These are phyloP conservation scores for Drosophila navojoa DNA, from an alignment of 1,140 invertebrate species.

Conservation along the genomic window DNA sequence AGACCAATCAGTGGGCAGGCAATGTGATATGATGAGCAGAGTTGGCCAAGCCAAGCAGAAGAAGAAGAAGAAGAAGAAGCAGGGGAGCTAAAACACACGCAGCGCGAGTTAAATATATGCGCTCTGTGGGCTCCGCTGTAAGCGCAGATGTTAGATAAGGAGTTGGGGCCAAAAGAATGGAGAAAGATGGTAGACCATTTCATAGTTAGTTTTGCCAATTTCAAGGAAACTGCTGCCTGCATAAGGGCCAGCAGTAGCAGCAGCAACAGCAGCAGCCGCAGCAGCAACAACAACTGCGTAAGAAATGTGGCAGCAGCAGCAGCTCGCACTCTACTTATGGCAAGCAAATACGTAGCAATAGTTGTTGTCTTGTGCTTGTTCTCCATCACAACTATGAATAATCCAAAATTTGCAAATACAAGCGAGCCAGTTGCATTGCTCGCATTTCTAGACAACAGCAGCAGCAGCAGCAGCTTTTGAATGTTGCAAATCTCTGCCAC, in stretches of 20 bases:
- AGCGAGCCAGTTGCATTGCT: constrained; percentile 63
- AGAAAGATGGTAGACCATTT: constrained; percentile 48
- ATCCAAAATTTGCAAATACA: constrained; percentile 79
- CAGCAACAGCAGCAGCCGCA: constrained; percentile 31
- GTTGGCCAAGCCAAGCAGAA: background rate
- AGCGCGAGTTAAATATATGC: constrained; percentile 74
- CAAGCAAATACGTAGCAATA: constrained; percentile 64
- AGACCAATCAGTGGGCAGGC: constrained; percentile 25
- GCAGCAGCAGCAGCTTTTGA: constrained; percentile 67
- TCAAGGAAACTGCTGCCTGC: constrained; percentile 66
- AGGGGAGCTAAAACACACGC: constrained; percentile 56
- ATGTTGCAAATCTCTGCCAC: constrained; percentile 78
- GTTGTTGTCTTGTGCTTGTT: constrained; percentile 32
- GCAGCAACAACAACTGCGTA: constrained; percentile 46
- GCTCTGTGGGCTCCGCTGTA: constrained; percentile 64
- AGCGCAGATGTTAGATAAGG: constrained; percentile 66
- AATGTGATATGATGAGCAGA: constrained; percentile 19
- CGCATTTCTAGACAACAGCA: constrained; percentile 48
- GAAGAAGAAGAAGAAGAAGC: background rate
- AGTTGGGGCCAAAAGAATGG: constrained; percentile 31
- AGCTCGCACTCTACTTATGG: constrained; percentile 59
- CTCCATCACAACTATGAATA: constrained; percentile 71
- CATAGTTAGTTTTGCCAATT: constrained; percentile 73
- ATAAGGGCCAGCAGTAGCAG: constrained; percentile 55
- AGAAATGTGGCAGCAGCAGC: constrained; percentile 46